phyloP scores from a whole-genome alignment of 2,113 vertebrate genomes.

The Equus quagga region DNA sequence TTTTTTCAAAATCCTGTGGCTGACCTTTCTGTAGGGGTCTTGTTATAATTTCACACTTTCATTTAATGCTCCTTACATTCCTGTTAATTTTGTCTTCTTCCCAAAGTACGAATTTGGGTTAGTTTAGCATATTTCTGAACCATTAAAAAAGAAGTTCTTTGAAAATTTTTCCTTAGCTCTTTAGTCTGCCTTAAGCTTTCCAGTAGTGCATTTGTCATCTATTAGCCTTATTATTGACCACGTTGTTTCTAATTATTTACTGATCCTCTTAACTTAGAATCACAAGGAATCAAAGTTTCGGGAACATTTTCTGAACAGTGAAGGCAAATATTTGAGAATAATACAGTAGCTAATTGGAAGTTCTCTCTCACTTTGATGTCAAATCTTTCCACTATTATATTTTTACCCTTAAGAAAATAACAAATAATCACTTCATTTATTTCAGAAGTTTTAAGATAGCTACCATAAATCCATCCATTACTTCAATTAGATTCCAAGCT shows the following conservation, averaged over 20 bases:
- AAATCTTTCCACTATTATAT: background rate
- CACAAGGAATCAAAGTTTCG: conserved; percentile 74
- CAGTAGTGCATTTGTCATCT: conserved; percentile 81
- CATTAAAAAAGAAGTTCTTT: background rate
- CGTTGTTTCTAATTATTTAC: conserved; percentile 81
- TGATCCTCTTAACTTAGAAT: conserved; percentile 78
- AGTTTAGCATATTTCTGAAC: background rate
- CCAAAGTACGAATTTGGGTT: background rate
- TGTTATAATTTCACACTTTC: background rate
- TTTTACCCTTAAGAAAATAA: background rate
- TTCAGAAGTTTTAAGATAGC: background rate
- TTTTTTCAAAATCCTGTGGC: background rate
- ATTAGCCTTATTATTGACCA: conserved; percentile 78
- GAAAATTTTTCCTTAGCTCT: conserved; percentile 43
- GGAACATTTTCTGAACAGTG: conserved; percentile 73
- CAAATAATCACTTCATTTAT: background rate
- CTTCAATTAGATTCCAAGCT: background rate
- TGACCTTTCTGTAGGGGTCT: background rate
- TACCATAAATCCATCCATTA: background rate
- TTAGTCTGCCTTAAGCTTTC: conserved; percentile 79
- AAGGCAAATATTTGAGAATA: background rate
- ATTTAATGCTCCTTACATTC: background rate
- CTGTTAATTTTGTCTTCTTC: background rate
- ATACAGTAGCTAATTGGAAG: background rate
- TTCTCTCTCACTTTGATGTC: background rate